Evolutionary conservation across 1,140 invertebrate species (phyloP), one percentile per base, ranked within the genome.

Genomic region (Drosophila sp.): DNA sequence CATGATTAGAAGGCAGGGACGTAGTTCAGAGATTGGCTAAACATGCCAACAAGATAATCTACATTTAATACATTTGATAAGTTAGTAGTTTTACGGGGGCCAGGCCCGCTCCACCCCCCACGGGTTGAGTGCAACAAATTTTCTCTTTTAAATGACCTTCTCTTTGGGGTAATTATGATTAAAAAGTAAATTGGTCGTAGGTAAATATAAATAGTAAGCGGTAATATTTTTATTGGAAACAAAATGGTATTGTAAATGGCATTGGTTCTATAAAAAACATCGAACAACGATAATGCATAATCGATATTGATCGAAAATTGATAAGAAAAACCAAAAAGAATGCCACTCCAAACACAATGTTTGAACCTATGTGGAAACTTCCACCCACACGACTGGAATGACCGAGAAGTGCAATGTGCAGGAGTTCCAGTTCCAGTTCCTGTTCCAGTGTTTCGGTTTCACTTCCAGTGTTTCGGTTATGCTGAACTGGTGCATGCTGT

Each of bases 401-500:
- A 23, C 2, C 1, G 44, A 50, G 25, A 27, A 50, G 44, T 50
- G 44, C 44, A 47, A 30, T 30, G 30, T 30, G 35, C 35, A 38
- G 3, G n/a, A n/a, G 10, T 38, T 11, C 35, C 8, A 11, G 35
- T 38, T 38, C 1, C 35, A 10, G 35, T 38, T 38, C 11, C 10
- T 11, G 10, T 38, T 47, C 4, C 23, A 47, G 44, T 8, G 8
- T 47, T 50, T 23, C 41, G 17, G 41, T 44, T 44, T 5, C 33
- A 35, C 5, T 35, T 35, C 8, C 35, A 38, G 35, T 38, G 1
- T 25, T 1, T 7, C 23, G 40, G n/a, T 25, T 17, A 25, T 47
- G 27, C 44, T 72, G 64, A 41, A 17, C 17, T 70, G 54, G 76
- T 64, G 66, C 72, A 84, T 87, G 85, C 74, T 58, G 66, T 62